These are phyloP conservation scores for Blastomussa wellsi DNA, from an alignment of 92 coral and sea anemone genomes.

Conservation along the genomic window DNA sequence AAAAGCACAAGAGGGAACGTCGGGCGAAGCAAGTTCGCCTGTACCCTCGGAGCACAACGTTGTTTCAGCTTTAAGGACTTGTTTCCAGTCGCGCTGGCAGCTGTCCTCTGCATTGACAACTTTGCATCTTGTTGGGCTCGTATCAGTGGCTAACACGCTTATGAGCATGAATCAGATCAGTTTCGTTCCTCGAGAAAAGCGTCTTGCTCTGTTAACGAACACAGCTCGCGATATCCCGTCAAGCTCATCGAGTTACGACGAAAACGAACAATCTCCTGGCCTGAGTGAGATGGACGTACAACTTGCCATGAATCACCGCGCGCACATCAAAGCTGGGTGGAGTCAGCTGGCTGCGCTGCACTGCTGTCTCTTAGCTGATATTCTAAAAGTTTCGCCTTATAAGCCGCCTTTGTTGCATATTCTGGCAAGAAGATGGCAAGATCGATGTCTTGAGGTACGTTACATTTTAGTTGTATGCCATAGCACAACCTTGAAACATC, in stretches of 20 bases:
- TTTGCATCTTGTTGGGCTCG: slow-evolving; percentile 91
- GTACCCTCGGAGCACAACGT: not conserved
- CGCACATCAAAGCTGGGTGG: slow-evolving; percentile 99
- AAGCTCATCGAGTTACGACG: slow-evolving; percentile 74
- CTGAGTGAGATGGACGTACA: slow-evolving; percentile 50
- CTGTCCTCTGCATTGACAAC: slow-evolving; percentile 94
- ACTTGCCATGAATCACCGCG: slow-evolving; percentile 92
- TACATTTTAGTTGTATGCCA: not conserved
- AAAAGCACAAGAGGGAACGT: slow-evolving; percentile 29
- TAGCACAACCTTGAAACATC: too few relatives aligned
- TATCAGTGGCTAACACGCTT: slow-evolving; percentile 92
- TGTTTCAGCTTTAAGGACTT: slow-evolving; percentile 35
- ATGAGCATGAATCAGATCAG: slow-evolving; percentile 98
- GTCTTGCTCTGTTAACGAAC: slow-evolving; percentile 80
- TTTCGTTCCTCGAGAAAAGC: slow-evolving; percentile 78
- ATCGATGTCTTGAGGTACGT: slow-evolving; percentile 96
- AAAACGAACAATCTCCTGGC: slow-evolving; percentile 34
- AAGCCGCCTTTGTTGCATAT: slow-evolving; percentile 92
- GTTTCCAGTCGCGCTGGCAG: slow-evolving; percentile 91
- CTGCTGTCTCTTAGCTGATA: slow-evolving; percentile 95
- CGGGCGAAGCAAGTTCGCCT: slow-evolving; percentile 23
- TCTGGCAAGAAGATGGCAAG: slow-evolving; percentile 99
- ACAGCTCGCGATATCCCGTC: slow-evolving; percentile 54
- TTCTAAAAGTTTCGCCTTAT: slow-evolving; percentile 69
- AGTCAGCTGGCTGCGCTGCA: slow-evolving; percentile 98